Percentiles rank a stretch among this genome's conserved stretches.
phyloP scores from a whole-genome alignment of 2,797 vertebrate genomes.

The Parambassis ranga region DNA sequence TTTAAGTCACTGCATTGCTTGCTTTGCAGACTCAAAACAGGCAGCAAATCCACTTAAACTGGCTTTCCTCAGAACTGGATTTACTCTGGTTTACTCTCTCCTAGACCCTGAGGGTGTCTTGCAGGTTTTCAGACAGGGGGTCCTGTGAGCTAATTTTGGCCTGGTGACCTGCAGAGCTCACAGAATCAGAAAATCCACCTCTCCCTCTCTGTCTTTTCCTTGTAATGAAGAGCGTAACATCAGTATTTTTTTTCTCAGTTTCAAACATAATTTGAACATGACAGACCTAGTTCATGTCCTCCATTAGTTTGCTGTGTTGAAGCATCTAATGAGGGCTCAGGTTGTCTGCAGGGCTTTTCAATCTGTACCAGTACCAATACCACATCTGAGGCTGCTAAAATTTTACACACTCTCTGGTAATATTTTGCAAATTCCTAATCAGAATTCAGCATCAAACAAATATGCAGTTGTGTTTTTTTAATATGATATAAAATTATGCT shows the following conservation, averaged over 20 bases:
- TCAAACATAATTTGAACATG: not conserved
- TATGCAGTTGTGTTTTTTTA: too few relatives aligned
- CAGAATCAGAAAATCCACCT: too few relatives aligned
- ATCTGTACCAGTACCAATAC: not conserved
- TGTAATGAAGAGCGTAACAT: not conserved
- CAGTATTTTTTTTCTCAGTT: not conserved
- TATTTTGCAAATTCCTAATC: too few relatives aligned
- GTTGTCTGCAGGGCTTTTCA: too few relatives aligned
- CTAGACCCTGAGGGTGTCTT: not conserved
- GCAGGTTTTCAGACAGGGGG: not conserved
- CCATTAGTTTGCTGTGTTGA: not conserved
- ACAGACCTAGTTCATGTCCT: not conserved
- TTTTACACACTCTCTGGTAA: too few relatives aligned
- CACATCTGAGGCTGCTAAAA: not conserved
- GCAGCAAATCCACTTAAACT: constrained; percentile 6
- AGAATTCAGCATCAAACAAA: too few relatives aligned
- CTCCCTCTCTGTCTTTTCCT: not conserved
- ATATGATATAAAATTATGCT: too few relatives aligned
- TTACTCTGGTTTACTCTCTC: constrained; percentile 19
- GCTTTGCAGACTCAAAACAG: constrained; percentile 1
- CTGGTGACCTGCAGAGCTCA: constrained; percentile 6
- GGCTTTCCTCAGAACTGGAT: not conserved
- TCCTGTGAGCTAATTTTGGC: not conserved
- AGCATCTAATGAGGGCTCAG: not conserved
- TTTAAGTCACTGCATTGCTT: not conserved